Percentiles rank a stretch among this genome's conserved stretches.
These are phyloP conservation scores for Ips nitidus DNA, from an alignment of 1,140 invertebrate species.

Conservation along the genomic window DNA sequence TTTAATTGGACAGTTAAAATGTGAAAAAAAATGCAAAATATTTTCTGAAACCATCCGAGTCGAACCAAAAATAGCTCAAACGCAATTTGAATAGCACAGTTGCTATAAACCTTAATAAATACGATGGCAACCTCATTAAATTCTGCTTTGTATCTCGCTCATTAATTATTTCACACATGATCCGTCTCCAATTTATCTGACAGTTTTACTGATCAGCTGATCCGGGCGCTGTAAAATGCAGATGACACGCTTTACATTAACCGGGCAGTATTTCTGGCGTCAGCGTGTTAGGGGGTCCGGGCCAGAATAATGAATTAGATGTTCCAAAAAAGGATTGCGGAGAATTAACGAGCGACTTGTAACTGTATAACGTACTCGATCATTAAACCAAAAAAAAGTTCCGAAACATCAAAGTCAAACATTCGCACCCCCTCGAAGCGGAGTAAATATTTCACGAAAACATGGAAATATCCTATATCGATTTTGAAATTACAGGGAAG, in stretches of 20 bases:
- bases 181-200: slow-evolving; percentile 24
- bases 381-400: too few relatives aligned
- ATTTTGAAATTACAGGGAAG: slow-evolving; percentile 22
- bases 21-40: too few relatives aligned
- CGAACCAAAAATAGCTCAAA: too few relatives aligned
- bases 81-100: background rate
- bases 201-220: slow-evolving; percentile 29
- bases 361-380: too few relatives aligned
- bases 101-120: slow-evolving; percentile 9
- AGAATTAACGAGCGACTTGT: too few relatives aligned
- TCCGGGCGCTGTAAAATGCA: slow-evolving; percentile 22
- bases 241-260: slow-evolving; percentile 25
- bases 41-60: too few relatives aligned
- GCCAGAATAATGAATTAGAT: slow-evolving; percentile 11
- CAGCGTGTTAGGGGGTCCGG: background rate
- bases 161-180: slow-evolving; percentile 26
- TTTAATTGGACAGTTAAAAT: too few relatives aligned
- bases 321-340: too few relatives aligned
- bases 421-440: background rate
- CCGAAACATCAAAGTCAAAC: too few relatives aligned
- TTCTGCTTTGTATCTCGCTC: slow-evolving; percentile 19
- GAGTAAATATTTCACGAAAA: background rate
- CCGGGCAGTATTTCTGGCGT: slow-evolving; percentile 18
- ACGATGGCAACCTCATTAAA: slow-evolving; percentile 18
- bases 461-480: slow-evolving; percentile 1